These are phyloP conservation scores for Mesaphorura yosii DNA, from an alignment of 1,140 invertebrate species.

Conservation along the genomic window DNA sequence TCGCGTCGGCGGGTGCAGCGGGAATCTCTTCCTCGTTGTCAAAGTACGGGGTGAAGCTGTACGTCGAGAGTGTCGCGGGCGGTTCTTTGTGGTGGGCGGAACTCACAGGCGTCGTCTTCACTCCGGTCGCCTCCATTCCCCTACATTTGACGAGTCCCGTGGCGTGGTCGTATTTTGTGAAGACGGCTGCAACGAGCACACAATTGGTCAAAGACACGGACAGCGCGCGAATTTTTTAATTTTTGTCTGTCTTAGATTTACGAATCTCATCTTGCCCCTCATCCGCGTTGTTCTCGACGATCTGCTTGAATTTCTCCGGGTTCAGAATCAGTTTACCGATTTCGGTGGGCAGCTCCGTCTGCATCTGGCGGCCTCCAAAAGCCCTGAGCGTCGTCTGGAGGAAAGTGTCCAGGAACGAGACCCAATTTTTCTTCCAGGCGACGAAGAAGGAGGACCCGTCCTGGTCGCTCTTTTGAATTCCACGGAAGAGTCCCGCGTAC, in stretches of 20 bases:
- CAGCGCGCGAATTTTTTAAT: background rate
- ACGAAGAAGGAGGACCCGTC: conserved; percentile 58
- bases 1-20: too few species aligned
- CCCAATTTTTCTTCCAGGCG: conserved; percentile 79
- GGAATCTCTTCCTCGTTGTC: too few species aligned
- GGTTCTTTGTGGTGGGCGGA: background rate
- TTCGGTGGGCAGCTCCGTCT: conserved; percentile 76
- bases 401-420: conserved; percentile 87
- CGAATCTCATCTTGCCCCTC: background rate
- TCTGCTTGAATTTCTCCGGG: conserved; percentile 46
- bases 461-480: conserved; percentile 46
- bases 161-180: background rate
- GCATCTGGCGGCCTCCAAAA: conserved; percentile 55
- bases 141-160: background rate
- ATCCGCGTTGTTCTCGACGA: background rate
- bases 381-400: conserved; percentile 74
- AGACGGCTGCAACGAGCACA: background rate
- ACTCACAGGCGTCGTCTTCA: background rate
- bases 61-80: background rate
- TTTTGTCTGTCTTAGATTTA: too few species aligned
- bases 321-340: conserved; percentile 72
- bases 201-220: background rate
- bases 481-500: conserved; percentile 77
- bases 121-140: background rate
- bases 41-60: background rate